Base-by-base conservation (phyloP, 1,140 invertebrate species). In the Caenorhabditis elegans region DNA sequence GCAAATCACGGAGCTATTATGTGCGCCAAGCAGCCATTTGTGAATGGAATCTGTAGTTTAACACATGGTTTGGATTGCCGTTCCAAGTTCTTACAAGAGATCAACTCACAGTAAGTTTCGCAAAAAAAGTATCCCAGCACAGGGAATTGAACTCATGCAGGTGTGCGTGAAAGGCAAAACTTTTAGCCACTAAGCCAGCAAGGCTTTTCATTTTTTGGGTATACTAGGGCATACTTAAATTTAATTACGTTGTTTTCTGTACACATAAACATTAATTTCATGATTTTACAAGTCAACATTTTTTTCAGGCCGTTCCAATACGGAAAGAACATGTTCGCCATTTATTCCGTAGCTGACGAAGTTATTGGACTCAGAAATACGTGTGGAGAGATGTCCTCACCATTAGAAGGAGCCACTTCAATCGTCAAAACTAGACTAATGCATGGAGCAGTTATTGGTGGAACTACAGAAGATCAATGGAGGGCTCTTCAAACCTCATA, bases 341-440 rank as follows among this genome's bases (percentile, higher is more conserved):
- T 87, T 17, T 87, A 55, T 17, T 84, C 82, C 36, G 82, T 78
- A 15, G 79, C 80, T 8, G 82, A 85, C 26, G 76, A 88, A 39
- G 53, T 83, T 47, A 76, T 70, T 6, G 60, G 60, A 39, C 60
- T 70, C 19, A 31, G 26, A 10, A 70, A 70, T 36, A 78, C 60
- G 15, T 85, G 83, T 48, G 83, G 77, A 43, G 76, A 78, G 10
- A 60, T 78, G 5, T 65, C 83, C 10, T 83, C 80, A 1, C 82
- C 84, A n/a, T 78, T 85, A 4, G 60, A 78, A 47, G 84, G 84
- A 26, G 83, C 53, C 22, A 85, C 82, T 15, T 46, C 84, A 22
- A 83, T 78, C 51, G 84, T 86, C 17, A 51, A 88, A 82, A 83
- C 88, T 24, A 24, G 60, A 13, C 60, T 70, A 10, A 13, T 70